These are phyloP conservation scores for Drosophila aff. DNA, from an alignment of 1,140 invertebrate genomes.

Conservation along the genomic window DNA sequence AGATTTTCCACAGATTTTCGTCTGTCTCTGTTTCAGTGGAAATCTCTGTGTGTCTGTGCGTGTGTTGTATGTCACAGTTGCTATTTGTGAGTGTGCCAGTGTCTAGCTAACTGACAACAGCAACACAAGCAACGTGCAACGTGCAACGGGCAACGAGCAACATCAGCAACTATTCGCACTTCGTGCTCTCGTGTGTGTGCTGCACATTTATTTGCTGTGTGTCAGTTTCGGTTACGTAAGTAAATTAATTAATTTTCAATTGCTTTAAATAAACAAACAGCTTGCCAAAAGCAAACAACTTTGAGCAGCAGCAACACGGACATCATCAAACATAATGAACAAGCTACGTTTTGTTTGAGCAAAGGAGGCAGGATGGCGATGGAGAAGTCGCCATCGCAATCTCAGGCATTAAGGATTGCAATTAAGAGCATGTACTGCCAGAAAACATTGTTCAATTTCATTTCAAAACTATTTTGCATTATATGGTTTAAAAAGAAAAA, in stretches of 20 bases:
- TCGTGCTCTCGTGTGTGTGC: conserved; percentile 8
- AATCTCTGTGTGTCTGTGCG: not conserved
- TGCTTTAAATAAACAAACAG: conserved; percentile 82
- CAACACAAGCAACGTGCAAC: conserved; percentile 12
- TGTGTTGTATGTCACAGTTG: conserved; percentile 11
- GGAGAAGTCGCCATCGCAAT: conserved; percentile 8
- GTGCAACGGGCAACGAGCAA: conserved; percentile 8
- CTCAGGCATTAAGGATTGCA: conserved; percentile 39
- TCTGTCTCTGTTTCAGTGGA: conserved; percentile 5
- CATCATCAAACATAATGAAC: conserved; percentile 51
- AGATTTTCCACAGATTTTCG: conserved; percentile 29
- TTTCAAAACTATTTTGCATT: too few relatives aligned
- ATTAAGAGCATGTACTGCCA: conserved; percentile 7
- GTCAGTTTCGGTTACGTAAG: conserved; percentile 83
- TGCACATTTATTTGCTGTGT: conserved; percentile 76
- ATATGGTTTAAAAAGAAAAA: too few relatives aligned
- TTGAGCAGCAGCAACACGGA: conserved; percentile 33
- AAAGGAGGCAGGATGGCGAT: not conserved
- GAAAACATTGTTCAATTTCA: not conserved
- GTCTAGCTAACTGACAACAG: conserved; percentile 55
- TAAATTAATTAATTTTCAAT: conserved; percentile 84
- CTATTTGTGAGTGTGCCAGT: conserved; percentile 25
- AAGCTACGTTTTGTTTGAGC: conserved; percentile 40
- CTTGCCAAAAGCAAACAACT: conserved; percentile 60
- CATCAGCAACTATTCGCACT: conserved; percentile 28